These are phyloP conservation scores for Cinclus mexicanus DNA, from an alignment of 2,113 vertebrate genomes.

Conservation along the genomic window DNA sequence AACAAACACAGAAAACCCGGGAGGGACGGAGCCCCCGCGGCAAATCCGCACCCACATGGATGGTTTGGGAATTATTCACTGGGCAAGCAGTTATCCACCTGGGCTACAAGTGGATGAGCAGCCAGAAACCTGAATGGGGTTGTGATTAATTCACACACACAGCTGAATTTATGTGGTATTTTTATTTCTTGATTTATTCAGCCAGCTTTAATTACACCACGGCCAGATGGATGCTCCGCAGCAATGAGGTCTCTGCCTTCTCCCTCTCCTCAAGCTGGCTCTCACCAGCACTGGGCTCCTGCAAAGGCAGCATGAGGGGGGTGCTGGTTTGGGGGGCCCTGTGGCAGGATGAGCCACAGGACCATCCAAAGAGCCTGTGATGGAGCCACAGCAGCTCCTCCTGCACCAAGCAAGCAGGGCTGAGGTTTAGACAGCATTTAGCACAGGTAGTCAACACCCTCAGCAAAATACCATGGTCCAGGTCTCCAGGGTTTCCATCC, in stretches of 20 bases:
- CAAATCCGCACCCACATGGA: accelerated
- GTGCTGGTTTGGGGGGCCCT: neutral
- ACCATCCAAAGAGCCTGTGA: accelerated
- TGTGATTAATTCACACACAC: neutral
- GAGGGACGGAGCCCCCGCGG: accelerated
- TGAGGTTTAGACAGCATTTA: neutral
- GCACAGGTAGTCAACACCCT: neutral
- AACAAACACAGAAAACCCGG: accelerated
- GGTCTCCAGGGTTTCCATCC: neutral
- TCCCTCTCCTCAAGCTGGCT: neutral
- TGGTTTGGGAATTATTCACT: accelerated
- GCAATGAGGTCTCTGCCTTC: neutral
- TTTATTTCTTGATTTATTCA: neutral
- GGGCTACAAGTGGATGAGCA: neutral
- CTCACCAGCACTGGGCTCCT: neutral
- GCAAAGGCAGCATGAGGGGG: neutral
- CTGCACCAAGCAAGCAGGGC: accelerated
- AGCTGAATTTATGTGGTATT: neutral
- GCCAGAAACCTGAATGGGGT: neutral
- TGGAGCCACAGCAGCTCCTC: neutral
- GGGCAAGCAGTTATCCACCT: accelerated
- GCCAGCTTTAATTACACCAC: neutral
- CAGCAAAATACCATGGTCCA: accelerated
- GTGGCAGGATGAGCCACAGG: accelerated
- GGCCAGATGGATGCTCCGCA: accelerated